Evolutionary conservation across 2,113 vertebrate species (phyloP).

Genomic region (Oxyura jamaicensis): DNA sequence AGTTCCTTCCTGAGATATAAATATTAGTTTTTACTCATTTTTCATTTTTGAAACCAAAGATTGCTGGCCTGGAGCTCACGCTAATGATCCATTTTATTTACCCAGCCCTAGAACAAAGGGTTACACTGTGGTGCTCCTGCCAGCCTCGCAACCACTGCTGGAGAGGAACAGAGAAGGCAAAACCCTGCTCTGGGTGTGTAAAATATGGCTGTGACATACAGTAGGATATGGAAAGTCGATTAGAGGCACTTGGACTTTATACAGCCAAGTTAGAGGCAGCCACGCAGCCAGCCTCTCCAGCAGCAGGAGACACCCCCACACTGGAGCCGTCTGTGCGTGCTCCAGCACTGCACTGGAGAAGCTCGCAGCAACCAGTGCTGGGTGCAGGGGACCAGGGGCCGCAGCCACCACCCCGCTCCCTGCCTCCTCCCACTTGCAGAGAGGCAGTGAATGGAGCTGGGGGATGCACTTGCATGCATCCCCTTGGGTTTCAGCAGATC

Average conservation of each 20-base stretch:
- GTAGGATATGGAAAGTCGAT: accelerated
- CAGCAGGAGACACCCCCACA: background rate
- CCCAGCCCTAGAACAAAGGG: background rate
- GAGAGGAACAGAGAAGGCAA: background rate
- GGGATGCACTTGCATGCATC: background rate
- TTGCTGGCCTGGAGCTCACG: background rate
- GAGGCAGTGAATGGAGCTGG: background rate
- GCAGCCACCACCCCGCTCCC: background rate
- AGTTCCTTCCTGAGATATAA: background rate
- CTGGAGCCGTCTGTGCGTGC: too few species aligned
- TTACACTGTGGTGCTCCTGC: background rate
- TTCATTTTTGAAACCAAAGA: background rate
- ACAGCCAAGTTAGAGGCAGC: background rate
- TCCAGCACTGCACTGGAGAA: background rate
- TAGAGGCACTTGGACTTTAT: background rate
- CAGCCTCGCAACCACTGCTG: accelerated
- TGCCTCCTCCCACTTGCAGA: background rate
- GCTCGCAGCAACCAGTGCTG: too few species aligned
- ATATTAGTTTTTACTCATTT: constrained; percentile 3
- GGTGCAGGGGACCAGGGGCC: accelerated
- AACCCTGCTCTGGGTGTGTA: background rate
- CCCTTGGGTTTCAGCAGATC: background rate
- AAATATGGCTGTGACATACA: background rate
- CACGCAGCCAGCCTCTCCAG: accelerated
- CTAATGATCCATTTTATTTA: background rate